Base-by-base conservation (phyloP, 2,888 invertebrate species). In the Acleris cristana region DNA sequence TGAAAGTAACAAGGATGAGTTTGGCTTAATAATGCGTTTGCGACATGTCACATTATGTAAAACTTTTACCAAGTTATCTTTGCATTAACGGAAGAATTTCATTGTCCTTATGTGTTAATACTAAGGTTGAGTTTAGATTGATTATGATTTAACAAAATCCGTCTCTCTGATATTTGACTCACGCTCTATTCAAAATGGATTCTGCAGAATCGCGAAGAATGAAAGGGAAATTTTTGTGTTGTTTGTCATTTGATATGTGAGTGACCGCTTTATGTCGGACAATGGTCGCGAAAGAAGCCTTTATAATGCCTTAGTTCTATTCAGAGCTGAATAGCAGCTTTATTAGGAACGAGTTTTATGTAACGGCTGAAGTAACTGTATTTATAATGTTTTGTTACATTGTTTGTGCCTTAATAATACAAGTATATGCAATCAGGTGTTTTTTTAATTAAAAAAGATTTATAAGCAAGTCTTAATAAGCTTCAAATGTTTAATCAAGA, bases 221-320 rank as follows among this genome's bases (percentile, higher is more conserved):
- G 64, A 68, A 69, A 69, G 69, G 58, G 66, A 69, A 69, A 69
- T 63, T 66, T 61, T 59, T 67, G 55, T 63, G 62, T 53, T 30
- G 58, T 63, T 67, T 62, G 67, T 67, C 67, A 67, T 62, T 58
- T 48, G 67, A 67, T 67, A 67, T 58, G 67, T 67, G 45, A 58
- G 48, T 63, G 63, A 67, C 67, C 67, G 67, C 58, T 67, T 67
- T 67, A 67, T 63, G 58, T 62, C 56, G 45, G 45, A 56, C 34
- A 66, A 57, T 48, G 61, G 61, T 48, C 45, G 66, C 19, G 56
- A 66, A 49, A 51, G 65, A 23, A 52, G 55, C 21, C 55, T 60
- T 55, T 56, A 56, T 66, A 62, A 44, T 51, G 61, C 56, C 56
- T 45, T 34, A 21, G 51, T 34, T 51, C 30, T 52, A 66, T 61